Percentiles rank a stretch among this genome's conserved stretches.
Evolutionary conservation across 2,113 vertebrate species (phyloP).

Genomic region (Nothobranchius furzeri): DNA sequence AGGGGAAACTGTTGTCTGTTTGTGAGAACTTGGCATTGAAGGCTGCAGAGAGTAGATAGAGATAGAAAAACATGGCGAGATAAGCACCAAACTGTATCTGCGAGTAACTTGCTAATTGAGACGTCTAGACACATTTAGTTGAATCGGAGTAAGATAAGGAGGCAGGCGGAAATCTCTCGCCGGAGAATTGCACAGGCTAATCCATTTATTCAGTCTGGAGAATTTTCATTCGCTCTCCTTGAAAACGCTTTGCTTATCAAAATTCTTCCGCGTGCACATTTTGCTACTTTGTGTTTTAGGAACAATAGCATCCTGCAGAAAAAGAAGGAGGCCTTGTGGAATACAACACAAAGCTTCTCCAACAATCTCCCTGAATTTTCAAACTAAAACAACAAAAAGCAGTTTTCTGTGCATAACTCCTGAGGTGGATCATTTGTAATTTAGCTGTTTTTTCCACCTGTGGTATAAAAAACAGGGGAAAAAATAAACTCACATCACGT

Average conservation of each 20-base stretch:
- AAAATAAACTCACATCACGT: too few species aligned
- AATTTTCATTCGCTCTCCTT: slow-evolving; percentile 53
- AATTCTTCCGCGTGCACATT: slow-evolving; percentile 67
- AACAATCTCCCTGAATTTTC: slow-evolving; percentile 49
- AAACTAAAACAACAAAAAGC: slow-evolving; percentile 43
- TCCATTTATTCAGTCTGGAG: slow-evolving; percentile 68
- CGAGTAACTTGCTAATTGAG: slow-evolving; percentile 66
- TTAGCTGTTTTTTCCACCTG: not conserved
- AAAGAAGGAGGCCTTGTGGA: slow-evolving; percentile 40
- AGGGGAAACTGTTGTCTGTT: slow-evolving; percentile 65
- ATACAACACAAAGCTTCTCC: slow-evolving; percentile 41
- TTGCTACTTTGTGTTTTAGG: slow-evolving; percentile 66
- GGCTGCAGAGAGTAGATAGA: slow-evolving; percentile 35
- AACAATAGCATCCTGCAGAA: slow-evolving; percentile 69
- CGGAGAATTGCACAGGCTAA: slow-evolving; percentile 62
- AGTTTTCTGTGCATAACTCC: not conserved
- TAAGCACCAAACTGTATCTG: slow-evolving; percentile 54
- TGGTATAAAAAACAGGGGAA: too few species aligned
- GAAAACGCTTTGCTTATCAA: slow-evolving; percentile 74
- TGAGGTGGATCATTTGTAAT: not conserved
- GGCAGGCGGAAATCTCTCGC: slow-evolving; percentile 62
- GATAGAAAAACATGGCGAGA: slow-evolving; percentile 49
- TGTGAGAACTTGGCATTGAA: slow-evolving; percentile 50
- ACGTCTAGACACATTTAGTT: slow-evolving; percentile 80
- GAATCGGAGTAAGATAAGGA: slow-evolving; percentile 75